Evolutionary conservation across 1,140 invertebrate genomes (phyloP).

Genomic region (Apis mellifera): DNA sequence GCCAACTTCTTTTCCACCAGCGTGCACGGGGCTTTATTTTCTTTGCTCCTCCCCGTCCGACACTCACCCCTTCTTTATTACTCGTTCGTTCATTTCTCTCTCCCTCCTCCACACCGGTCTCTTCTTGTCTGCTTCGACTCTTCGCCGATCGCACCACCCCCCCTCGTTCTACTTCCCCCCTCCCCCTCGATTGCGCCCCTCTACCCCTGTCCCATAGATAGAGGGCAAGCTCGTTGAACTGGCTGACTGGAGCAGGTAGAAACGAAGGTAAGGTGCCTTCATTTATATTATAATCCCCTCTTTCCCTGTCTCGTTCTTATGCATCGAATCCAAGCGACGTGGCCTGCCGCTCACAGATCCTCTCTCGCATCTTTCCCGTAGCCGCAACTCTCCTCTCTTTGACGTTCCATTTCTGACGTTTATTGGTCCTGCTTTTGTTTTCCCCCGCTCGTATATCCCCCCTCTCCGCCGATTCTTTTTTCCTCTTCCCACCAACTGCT

Average conservation of each 20-base stretch:
- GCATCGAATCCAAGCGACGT: slow-evolving; percentile 54
- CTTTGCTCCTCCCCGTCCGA: not conserved
- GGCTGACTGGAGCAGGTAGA: slow-evolving; percentile 58
- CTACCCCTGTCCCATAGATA: not conserved
- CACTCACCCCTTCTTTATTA: slow-evolving; percentile 4
- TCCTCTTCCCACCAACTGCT: not conserved
- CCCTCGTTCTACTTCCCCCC: slow-evolving; percentile 3
- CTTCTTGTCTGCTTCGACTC: slow-evolving; percentile 7
- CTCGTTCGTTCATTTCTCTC: slow-evolving; percentile 6
- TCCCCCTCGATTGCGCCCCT: not conserved
- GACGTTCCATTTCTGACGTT: slow-evolving; percentile 33
- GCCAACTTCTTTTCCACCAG: not conserved
- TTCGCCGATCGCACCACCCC: not conserved
- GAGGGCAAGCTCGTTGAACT: slow-evolving; percentile 26
- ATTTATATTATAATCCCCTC: slow-evolving; percentile 71
- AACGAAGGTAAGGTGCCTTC: slow-evolving; percentile 63
- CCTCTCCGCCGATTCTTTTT: not conserved
- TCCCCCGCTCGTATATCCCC: not conserved
- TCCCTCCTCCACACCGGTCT: slow-evolving; percentile 8
- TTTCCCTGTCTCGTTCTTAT: slow-evolving; percentile 61
- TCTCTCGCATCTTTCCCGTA: not conserved
- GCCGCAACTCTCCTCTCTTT: slow-evolving; percentile 6
- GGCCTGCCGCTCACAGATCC: not conserved
- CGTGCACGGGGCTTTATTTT: not conserved
- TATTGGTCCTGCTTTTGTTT: slow-evolving; percentile 15